Evolutionary conservation across 1,140 invertebrate genomes (phyloP), one percentile per base, ranked within the genome.

Genomic region (Cydia pomonella): DNA sequence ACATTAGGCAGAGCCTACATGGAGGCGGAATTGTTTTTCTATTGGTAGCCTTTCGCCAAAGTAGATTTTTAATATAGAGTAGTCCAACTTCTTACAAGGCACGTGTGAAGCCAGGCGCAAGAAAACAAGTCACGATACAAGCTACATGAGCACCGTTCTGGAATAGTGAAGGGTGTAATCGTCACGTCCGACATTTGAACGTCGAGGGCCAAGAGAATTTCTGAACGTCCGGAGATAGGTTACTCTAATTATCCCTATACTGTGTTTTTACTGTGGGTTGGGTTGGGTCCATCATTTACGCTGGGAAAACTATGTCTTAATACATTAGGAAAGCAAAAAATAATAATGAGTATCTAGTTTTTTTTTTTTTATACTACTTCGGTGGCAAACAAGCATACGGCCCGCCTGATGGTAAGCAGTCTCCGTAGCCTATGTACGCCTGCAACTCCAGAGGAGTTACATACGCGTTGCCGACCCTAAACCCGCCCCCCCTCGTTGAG

Each of bases 11-110:
- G 21, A 59, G 53, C 53, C 10, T 59, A 59, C 21, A 59, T 23
- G 53, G n/a, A 59, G 53, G 53, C 53, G 53, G 18, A 59, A 59
- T 23, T 23, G 21, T 59, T 59, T 59, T 59, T 59, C 53, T 59
- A 59, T 59, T 59, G 21, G 18, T 23, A 3, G 18, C 16, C 21
- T 23, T 59, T 23, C 21, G n/a, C n/a, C 50, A 53, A n/a, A 53
- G 53, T 59, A 59, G 18, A 23, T 21, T 59, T 18, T 59, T 23
- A 12, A 23, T 23, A 59, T 59, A 10, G n/a, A 59, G 53, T 59
- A 23, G 53, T 23, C 21, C n/a, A 21, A 59, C 53, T 59, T 23
- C 21, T 23, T 23, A 23, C 1, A 53, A 53, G 16, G 16, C n/a
- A 18, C 50, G 44, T 4, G 13, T 13, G 4, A 16, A 47, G 44